Percentiles rank a stretch among this genome's conserved stretches.
These are phyloP conservation scores for Drosophila willistoni DNA, from an alignment of 1,140 invertebrate species.

Conservation along the genomic window DNA sequence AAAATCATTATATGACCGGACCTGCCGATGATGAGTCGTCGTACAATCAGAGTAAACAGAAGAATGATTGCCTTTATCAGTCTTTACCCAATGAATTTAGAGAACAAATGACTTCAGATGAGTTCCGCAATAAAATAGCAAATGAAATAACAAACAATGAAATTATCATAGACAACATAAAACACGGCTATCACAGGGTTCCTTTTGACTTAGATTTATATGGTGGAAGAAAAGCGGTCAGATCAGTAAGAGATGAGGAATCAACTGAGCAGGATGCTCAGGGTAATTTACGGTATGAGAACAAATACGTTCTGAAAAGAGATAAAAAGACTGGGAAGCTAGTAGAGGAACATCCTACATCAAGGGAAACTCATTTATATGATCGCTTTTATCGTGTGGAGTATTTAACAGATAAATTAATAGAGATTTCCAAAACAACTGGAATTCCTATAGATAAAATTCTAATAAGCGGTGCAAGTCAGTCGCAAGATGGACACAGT, in stretches of 20 bases:
- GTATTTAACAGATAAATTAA: no score
- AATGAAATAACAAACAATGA: background rate
- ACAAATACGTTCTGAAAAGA: background rate
- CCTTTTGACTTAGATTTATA: background rate
- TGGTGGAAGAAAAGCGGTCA: background rate
- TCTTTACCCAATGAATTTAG: background rate
- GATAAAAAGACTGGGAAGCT: background rate
- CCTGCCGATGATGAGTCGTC: background rate
- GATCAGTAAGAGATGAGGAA: background rate
- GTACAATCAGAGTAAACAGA: no score
- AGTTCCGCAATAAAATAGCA: background rate
- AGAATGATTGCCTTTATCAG: slow-evolving; percentile 1
- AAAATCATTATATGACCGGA: background rate
- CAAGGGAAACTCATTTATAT: background rate
- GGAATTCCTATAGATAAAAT: background rate
- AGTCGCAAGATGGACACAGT: slow-evolving; percentile 6
- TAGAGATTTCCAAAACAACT: background rate
- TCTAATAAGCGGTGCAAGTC: background rate
- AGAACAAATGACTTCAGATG: background rate
- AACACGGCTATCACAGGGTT: background rate
- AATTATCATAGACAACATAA: background rate
- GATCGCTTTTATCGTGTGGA: background rate
- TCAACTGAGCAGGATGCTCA: background rate
- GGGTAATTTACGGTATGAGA: background rate
- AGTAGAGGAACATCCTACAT: background rate